phyloP scores from a whole-genome alignment of 2,797 vertebrate genomes.

The Euphonia xanthogaster region DNA sequence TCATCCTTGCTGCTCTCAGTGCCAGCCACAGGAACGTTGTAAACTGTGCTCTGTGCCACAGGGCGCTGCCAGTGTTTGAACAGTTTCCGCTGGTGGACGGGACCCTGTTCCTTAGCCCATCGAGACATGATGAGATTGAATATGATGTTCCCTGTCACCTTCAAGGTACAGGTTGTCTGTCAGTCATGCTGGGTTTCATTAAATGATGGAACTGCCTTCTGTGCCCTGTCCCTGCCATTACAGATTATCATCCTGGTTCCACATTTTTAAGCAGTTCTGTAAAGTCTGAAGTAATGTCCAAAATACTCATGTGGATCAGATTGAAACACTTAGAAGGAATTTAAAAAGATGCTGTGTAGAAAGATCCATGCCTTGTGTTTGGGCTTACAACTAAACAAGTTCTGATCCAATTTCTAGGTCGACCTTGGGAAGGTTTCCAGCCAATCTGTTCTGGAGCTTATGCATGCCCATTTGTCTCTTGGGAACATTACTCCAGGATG shows the following conservation, averaged over 20 bases:
- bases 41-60: conserved; percentile 96
- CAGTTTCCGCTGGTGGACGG: conserved; percentile 98
- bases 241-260: neutral
- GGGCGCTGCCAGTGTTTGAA: conserved; percentile 92
- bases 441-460: neutral
- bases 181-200: conserved; percentile 57
- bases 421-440: neutral
- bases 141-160: conserved; percentile 99
- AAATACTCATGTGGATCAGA: neutral
- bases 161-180: conserved; percentile 88
- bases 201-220: neutral
- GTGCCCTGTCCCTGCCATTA: neutral
- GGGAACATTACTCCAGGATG: neutral
- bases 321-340: neutral
- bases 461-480: neutral
- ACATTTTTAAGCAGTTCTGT: conserved; percentile 4
- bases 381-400: neutral
- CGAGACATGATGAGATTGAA: conserved; percentile 96
- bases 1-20: conserved; percentile 95
- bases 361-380: neutral
- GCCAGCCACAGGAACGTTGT: conserved; percentile 96
- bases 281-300: neutral
- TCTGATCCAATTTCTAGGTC: neutral
- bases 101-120: conserved; percentile 96
- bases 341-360: neutral